Evolutionary conservation across 2,797 vertebrate species (phyloP).

Genomic region (Cossypha polioptera): DNA sequence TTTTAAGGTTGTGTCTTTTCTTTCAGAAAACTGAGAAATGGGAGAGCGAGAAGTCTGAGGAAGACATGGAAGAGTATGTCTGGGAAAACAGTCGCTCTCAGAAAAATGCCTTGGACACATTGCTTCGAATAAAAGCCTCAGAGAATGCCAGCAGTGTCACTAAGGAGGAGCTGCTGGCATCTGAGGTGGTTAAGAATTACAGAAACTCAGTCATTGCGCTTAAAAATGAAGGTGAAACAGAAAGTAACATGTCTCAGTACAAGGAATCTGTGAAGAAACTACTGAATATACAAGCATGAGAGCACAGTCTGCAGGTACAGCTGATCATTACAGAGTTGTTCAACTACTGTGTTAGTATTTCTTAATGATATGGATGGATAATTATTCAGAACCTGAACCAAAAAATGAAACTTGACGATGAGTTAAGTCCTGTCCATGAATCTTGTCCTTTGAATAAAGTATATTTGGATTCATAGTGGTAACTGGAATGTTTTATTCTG

Average conservation of each 20-base stretch:
- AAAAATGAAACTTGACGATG: background rate
- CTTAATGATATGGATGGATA: background rate
- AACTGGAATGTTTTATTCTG: background rate
- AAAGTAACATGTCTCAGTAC: conserved; percentile 81
- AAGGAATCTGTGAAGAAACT: conserved; percentile 90
- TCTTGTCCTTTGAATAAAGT: conserved; percentile 42
- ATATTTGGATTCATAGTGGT: background rate
- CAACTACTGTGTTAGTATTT: background rate
- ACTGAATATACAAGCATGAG: conserved; percentile 60
- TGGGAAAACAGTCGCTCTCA: conserved; percentile 92
- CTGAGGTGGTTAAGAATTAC: conserved; percentile 82
- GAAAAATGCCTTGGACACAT: conserved; percentile 79
- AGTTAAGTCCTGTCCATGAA: background rate
- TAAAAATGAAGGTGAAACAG: conserved; percentile 88
- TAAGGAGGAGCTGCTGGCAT: conserved; percentile 81
- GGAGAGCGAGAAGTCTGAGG: conserved; percentile 86
- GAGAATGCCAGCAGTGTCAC: conserved; percentile 40
- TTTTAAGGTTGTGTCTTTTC: background rate
- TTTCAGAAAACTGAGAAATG: conserved; percentile 91
- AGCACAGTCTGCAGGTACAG: background rate
- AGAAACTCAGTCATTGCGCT: conserved; percentile 79
- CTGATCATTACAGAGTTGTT: background rate
- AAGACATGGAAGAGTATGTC: conserved; percentile 90
- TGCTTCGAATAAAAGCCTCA: conserved; percentile 75
- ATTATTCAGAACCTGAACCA: background rate